Base-by-base conservation (phyloP, 2,797 vertebrate species). In the Silurus aristotelis region DNA sequence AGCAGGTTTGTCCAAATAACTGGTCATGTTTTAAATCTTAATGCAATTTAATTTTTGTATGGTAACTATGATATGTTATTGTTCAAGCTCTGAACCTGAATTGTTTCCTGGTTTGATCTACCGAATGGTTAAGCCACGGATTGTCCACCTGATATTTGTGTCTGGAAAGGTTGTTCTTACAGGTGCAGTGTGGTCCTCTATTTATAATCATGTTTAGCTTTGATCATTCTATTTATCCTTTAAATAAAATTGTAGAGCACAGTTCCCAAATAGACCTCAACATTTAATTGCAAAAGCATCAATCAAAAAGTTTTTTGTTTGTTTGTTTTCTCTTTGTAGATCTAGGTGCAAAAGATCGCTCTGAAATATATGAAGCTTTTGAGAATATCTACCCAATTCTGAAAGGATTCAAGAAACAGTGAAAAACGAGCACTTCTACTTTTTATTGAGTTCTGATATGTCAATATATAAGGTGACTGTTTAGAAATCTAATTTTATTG, bases 321-420 rank as follows among this genome's bases (percentile, higher is more conserved):
- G 22, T 78, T 48, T 67, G 70, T 75, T 1, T 86, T 52, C 31
- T 31, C 25, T 81, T 88, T 76, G 80, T 83, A 80, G 52, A 91
- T 94, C 43, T 91, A 99, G 98, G 98, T 92, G 98, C 98, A 80
- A 99, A 98, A 94, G 96, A 98, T n/a, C 95, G 97, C 85, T 95
- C 94, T 1, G 98, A 99, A 92, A 98, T 99, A 91, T 97, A 98
- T 84, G 97, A 99, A 90, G 98, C 97, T 0, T 99, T 99, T 92
- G 97, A 99, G 94, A 99, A 99, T 92, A 99, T 99, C 91, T 98
- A 99, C 89, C 98, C 98, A 4, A 99, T 99, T 90, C 92, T 99
- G 81, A 97, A 95, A 89, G 96, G 96, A 73, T 99, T 99, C 95
- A 95, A 95, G 92, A 99, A 99, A 90, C 93, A 95, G 55, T 95